Conservation (phyloP, 2,797 vertebrate species). For the Acrossocheilus fasciatus region DNA sequence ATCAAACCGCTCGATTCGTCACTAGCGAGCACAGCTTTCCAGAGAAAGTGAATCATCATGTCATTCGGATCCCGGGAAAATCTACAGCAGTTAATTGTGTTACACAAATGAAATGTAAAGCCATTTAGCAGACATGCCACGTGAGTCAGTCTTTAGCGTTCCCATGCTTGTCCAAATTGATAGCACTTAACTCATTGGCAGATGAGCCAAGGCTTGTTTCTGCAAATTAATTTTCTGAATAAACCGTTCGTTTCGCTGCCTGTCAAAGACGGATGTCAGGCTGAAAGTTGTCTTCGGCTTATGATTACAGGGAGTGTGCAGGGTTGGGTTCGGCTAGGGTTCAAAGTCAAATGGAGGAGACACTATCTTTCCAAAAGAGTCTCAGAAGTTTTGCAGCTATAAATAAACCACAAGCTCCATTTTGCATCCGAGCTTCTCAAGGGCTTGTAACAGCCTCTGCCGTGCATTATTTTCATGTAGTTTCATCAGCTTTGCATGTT, state of each 20-base stretch:
- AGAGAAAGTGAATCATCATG: conserved; percentile 46
- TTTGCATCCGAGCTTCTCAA: conserved; percentile 6
- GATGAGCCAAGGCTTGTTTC: conserved; percentile 61
- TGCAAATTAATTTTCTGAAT: conserved; percentile 67
- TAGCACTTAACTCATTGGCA: conserved; percentile 59
- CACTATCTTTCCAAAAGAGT: neutral
- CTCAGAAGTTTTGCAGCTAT: conserved; percentile 19
- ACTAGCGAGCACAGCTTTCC: neutral
- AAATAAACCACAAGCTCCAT: neutral
- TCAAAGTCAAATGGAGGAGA: conserved; percentile 35
- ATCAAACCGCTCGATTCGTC: conserved; percentile 39
- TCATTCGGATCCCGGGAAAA: conserved; percentile 49
- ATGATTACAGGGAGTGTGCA: conserved; percentile 21
- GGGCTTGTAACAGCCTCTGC: conserved; percentile 21
- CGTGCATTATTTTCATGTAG: conserved; percentile 18
- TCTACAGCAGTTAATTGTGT: conserved; percentile 56
- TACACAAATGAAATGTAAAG: conserved; percentile 60
- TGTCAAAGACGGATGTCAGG: conserved; percentile 57
- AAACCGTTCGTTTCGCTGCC: conserved; percentile 65
- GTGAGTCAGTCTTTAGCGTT: conserved; percentile 54
- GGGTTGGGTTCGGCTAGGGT: conserved; percentile 9
- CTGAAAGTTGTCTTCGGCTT: conserved; percentile 40
- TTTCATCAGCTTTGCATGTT: conserved; percentile 47
- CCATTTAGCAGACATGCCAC: conserved; percentile 38
- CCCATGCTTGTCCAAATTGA: conserved; percentile 58